phyloP scores from a whole-genome alignment of 2,797 vertebrate species.

The Sitta carolinensis region DNA sequence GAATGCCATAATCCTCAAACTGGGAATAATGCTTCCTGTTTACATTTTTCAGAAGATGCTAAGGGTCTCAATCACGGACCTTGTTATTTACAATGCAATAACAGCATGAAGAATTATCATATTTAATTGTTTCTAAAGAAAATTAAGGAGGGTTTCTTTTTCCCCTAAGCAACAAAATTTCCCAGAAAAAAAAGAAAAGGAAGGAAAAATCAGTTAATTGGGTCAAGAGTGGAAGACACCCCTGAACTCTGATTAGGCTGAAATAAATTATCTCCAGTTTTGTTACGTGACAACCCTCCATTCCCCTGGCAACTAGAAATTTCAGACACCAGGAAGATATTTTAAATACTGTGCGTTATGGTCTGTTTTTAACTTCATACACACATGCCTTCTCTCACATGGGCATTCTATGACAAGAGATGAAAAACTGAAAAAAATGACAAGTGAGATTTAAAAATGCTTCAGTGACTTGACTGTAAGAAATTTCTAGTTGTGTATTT shows the following conservation, averaged over 20 bases:
- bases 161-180: not conserved
- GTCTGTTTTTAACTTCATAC: constrained; percentile 61
- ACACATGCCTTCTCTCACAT: constrained; percentile 47
- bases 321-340: constrained; percentile 70
- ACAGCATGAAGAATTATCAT: constrained; percentile 4
- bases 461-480: constrained; percentile 31
- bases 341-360: constrained; percentile 66
- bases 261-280: constrained; percentile 56
- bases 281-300: constrained; percentile 40
- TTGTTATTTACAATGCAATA: constrained; percentile 33
- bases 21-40: constrained; percentile 57
- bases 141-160: not conserved
- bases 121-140: constrained; percentile 3
- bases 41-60: constrained; percentile 27
- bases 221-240: constrained; percentile 59
- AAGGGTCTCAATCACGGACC: not conserved
- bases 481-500: constrained; percentile 32
- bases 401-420: constrained; percentile 59
- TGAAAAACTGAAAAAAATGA: constrained; percentile 36
- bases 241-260: constrained; percentile 50
- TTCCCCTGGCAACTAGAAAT: constrained; percentile 62
- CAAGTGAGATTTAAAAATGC: constrained; percentile 47
- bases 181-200: not conserved
- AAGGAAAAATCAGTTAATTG: constrained; percentile 52
- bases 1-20: constrained; percentile 8